phyloP scores from a whole-genome alignment of 64 coral and sea anemone genomes.

The Stichodactyla mertensii region DNA sequence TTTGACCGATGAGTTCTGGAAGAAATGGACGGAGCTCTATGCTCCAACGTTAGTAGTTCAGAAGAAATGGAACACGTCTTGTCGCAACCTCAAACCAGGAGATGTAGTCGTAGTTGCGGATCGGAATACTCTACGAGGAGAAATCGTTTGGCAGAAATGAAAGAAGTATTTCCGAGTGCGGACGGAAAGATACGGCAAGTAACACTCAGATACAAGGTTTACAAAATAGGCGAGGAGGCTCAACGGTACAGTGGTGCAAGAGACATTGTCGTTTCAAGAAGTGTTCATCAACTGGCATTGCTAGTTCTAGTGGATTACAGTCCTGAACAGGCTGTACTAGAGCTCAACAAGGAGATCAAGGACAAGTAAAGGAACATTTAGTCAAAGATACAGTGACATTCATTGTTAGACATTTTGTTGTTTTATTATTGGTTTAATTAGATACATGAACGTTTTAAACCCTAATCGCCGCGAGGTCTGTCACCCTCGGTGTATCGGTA shows the following conservation, averaged over 20 bases:
- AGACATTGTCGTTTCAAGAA: not conserved
- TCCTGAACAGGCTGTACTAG: not conserved
- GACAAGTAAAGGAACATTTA: not conserved
- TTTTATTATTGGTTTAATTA: too few species aligned
- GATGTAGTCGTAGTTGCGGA: constrained; percentile 71
- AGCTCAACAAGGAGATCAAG: not conserved
- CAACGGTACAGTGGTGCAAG: constrained; percentile 2
- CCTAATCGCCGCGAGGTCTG: constrained; percentile 2
- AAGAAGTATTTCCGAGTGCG: constrained; percentile 16
- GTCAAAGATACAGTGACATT: not conserved
- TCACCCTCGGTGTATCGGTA: too few species aligned
- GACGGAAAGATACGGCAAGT: constrained; percentile 10
- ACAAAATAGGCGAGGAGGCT: constrained; percentile 1
- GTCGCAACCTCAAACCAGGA: constrained; percentile 48
- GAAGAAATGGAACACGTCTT: constrained; percentile 35
- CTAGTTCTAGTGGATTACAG: constrained; percentile 21
- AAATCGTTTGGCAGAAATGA: constrained; percentile 44
- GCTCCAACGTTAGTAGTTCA: constrained; percentile 50
- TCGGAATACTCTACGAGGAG: constrained; percentile 62
- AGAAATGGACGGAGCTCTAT: constrained; percentile 60
- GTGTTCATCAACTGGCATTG: constrained; percentile 7
- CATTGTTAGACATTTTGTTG: too few species aligned
- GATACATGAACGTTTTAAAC: not conserved
- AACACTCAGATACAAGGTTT: constrained; percentile 1
- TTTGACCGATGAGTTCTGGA: constrained; percentile 51